Percentiles rank a stretch among this genome's conserved stretches.
Evolutionary conservation across 2,113 vertebrate genomes (phyloP).

Genomic region (Perca flavescens): DNA sequence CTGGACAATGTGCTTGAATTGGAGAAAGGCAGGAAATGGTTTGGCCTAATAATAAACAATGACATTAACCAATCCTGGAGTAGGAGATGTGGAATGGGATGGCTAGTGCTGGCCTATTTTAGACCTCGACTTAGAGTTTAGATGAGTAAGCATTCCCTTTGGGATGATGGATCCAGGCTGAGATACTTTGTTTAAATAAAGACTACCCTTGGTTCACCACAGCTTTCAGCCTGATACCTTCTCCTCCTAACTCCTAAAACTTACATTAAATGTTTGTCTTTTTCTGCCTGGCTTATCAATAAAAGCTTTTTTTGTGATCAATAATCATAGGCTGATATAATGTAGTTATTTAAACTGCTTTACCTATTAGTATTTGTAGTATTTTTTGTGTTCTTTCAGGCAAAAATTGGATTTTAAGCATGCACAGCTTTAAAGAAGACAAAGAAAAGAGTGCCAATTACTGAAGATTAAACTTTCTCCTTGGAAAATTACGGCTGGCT

Average conservation of each 20-base stretch:
- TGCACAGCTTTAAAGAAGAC: not conserved
- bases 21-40: constrained; percentile 78
- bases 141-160: constrained; percentile 71
- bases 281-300: constrained; percentile 23
- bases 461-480: constrained; percentile 11
- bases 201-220: constrained; percentile 40
- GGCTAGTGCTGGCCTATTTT: constrained; percentile 67
- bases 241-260: not conserved
- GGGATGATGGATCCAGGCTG: constrained; percentile 56
- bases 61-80: constrained; percentile 68
- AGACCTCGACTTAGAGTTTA: constrained; percentile 49
- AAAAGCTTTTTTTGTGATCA: not conserved
- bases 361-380: not conserved
- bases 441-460: constrained; percentile 7
- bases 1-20: constrained; percentile 59
- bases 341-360: constrained; percentile 6
- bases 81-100: constrained; percentile 66
- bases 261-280: constrained; percentile 3
- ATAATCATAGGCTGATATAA: constrained; percentile 11
- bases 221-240: constrained; percentile 28
- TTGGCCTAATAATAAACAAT: constrained; percentile 81
- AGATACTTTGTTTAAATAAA: constrained; percentile 64
- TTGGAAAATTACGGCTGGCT: not conserved
- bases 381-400: constrained; percentile 4
- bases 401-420: not conserved